Evolutionary conservation across 2,888 invertebrate species (phyloP), one percentile per base, ranked within the genome.

Genomic region (Acrocyrtus sp.): DNA sequence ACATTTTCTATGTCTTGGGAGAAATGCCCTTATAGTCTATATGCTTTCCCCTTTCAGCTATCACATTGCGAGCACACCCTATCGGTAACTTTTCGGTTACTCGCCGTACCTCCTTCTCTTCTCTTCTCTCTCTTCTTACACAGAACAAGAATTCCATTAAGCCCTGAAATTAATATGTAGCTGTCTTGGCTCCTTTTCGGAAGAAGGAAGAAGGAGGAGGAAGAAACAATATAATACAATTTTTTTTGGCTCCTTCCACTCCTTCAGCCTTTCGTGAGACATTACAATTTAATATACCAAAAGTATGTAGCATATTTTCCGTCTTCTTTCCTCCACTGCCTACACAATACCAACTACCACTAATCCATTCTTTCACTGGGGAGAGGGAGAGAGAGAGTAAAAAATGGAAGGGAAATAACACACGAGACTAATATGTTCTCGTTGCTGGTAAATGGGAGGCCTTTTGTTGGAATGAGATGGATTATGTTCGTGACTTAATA

Each of bases 401-500:
- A 50, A 17, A 24, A 21, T 27, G 17, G 27, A 21, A 24, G 29
- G n/a, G n/a, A 27, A 21, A 48, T 48, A 47, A 47, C 3, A 62
- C 26, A 62, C 19, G 21, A 51, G 27, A 19, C 8, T 60, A 48
- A 48, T 43, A 26, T 51, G 24, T 17, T 4, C 15, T 29, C 24
- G 15, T 24, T 61, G 39, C 17, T 26, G 12, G 57, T 22, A 62
- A 62, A 50, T 65, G 45, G 48, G 47, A 21, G 17, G 43, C 43
- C 51, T 39, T 48, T 70, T 61, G 45, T 56, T 41, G 57, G 53
- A 72, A 67, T 63, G 73, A 60, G 74, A 74, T 68, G 72, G 70
- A 74, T 74, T 72, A 66, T 72, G 75, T 77, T 77, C 77, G 77
- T 77, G 77, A 77, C 77, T 75, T 74, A 73, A 74, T 72, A 77